These are phyloP conservation scores for Agonopterix arenella DNA, from an alignment of 2,888 invertebrate genomes.

Conservation along the genomic window DNA sequence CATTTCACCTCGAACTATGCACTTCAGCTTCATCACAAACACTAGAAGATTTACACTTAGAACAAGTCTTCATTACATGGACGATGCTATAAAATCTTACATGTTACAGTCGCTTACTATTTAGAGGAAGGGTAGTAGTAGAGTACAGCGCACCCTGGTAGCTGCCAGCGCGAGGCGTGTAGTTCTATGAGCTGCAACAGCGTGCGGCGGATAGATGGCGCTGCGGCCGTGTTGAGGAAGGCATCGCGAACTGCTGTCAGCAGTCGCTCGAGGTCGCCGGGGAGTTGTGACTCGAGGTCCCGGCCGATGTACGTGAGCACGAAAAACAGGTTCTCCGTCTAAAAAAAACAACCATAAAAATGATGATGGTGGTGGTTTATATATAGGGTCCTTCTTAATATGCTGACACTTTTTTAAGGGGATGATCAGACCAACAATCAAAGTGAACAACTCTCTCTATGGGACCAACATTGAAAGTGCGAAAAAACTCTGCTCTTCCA, in stretches of 20 bases:
- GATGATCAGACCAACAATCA: too few relatives aligned
- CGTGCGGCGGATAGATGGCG: slow-evolving; percentile 88
- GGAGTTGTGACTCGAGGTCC: slow-evolving; percentile 89
- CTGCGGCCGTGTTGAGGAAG: slow-evolving; percentile 85
- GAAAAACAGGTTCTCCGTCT: slow-evolving; percentile 93
- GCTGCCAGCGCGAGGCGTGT: slow-evolving; percentile 93
- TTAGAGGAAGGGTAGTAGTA: slow-evolving; percentile 88
- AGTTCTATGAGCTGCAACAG: slow-evolving; percentile 93
- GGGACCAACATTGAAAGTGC: too few relatives aligned
- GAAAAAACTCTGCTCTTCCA: too few relatives aligned
- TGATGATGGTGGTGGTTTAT: too few relatives aligned
- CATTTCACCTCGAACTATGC: too few relatives aligned
- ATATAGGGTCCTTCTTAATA: too few relatives aligned
- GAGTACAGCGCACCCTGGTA: slow-evolving; percentile 91
- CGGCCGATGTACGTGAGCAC: slow-evolving; percentile 92
- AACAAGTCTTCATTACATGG: too few relatives aligned
- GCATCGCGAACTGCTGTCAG: slow-evolving; percentile 89
- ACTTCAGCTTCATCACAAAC: too few relatives aligned
- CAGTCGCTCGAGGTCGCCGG: slow-evolving; percentile 87
- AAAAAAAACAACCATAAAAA: slow-evolving; percentile 15
- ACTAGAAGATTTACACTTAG: too few relatives aligned
- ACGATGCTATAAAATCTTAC: too few relatives aligned
- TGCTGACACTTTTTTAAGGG: too few relatives aligned
- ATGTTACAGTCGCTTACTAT: slow-evolving; percentile 23
- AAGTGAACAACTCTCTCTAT: too few relatives aligned